Evolutionary conservation across 2,888 invertebrate genomes (phyloP).

Genomic region (Epicampocera succincta): DNA sequence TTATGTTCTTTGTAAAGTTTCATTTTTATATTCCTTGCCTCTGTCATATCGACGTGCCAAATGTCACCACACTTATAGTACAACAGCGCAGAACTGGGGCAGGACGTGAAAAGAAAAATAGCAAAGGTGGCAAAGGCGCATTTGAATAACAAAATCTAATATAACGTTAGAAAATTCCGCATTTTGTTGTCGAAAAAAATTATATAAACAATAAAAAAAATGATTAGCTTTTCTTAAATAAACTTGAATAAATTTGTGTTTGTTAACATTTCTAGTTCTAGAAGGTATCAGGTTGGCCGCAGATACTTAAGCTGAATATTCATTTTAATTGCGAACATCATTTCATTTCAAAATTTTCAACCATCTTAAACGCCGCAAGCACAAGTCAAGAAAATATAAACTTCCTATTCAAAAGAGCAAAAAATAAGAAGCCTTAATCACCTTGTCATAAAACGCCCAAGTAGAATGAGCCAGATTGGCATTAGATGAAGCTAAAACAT

Average conservation of each 20-base stretch:
- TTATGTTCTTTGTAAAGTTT: slow-evolving; percentile 46
- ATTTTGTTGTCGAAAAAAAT: slow-evolving; percentile 26
- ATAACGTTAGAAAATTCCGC: slow-evolving; percentile 59
- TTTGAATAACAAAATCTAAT: slow-evolving; percentile 39
- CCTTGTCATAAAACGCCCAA: no score
- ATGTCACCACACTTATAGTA: slow-evolving; percentile 68
- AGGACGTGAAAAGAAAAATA: slow-evolving; percentile 12
- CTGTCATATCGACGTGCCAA: slow-evolving; percentile 67
- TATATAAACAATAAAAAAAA: slow-evolving; percentile 20
- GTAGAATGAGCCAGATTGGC: no score
- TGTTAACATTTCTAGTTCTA: slow-evolving; percentile 28
- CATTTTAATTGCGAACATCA: slow-evolving; percentile 27
- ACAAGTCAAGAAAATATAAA: no score
- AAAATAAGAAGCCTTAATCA: no score
- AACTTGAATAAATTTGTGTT: slow-evolving; percentile 52
- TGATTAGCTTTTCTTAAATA: slow-evolving; percentile 42
- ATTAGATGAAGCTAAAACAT: no score
- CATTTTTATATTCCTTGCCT: slow-evolving; percentile 22
- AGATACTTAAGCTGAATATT: slow-evolving; percentile 61
- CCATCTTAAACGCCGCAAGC: no score
- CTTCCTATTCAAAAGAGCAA: no score
- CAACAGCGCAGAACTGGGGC: neutral
- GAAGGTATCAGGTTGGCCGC: slow-evolving; percentile 18
- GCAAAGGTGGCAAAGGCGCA: slow-evolving; percentile 32
- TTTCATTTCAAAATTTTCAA: neutral